Conservation (phyloP, 2,797 vertebrate genomes). For the Megaceryle alcyon region DNA sequence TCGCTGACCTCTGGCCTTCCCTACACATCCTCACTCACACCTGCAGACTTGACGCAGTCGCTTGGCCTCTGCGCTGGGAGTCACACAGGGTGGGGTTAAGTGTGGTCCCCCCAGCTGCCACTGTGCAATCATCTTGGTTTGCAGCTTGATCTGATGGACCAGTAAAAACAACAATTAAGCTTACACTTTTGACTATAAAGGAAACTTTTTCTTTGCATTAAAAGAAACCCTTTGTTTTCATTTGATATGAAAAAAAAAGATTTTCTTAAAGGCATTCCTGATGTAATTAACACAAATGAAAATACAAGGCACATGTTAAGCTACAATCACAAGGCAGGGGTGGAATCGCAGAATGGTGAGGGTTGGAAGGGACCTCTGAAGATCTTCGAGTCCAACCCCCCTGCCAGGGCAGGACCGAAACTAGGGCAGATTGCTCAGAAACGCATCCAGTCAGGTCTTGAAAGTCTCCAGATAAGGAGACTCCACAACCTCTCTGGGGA, state of each 20-base stretch:
- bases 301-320: background rate
- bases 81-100: rapidly evolving
- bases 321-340: background rate
- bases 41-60: rapidly evolving
- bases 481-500: too few relatives aligned
- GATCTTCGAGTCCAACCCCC: too few relatives aligned
- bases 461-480: too few relatives aligned
- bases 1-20: background rate
- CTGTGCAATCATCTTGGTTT: background rate
- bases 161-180: background rate
- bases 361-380: too few relatives aligned
- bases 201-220: background rate
- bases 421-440: too few relatives aligned
- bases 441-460: too few relatives aligned
- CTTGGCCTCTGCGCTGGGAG: background rate
- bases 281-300: background rate
- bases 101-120: rapidly evolving
- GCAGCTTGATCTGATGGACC: background rate
- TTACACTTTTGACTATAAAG: background rate
- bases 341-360: background rate
- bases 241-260: background rate
- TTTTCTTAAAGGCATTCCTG: background rate
- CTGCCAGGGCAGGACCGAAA: too few relatives aligned
- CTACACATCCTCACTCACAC: background rate
- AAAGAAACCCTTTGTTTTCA: background rate